These are phyloP conservation scores for Agrotis clavis DNA, from an alignment of 2,888 invertebrate genomes.

Conservation along the genomic window DNA sequence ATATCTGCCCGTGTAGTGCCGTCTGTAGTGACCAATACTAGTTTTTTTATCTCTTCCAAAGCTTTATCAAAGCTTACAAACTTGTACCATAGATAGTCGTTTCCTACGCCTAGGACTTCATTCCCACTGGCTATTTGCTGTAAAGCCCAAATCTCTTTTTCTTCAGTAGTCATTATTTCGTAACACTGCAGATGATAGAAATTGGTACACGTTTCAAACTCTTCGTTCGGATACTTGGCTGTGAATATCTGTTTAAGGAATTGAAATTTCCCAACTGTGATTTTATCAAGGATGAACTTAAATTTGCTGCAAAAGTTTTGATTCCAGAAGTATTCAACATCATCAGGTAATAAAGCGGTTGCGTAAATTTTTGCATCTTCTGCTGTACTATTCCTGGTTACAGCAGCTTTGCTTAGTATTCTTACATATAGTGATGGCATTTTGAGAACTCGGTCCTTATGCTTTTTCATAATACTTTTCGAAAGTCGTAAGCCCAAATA, in stretches of 20 bases:
- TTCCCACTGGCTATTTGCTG: slow-evolving; percentile 70
- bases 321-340: slow-evolving; percentile 70
- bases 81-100: slow-evolving; percentile 76
- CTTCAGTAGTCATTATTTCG: slow-evolving; percentile 71
- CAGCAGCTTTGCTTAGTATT: slow-evolving; percentile 65
- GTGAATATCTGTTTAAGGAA: slow-evolving; percentile 73
- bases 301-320: slow-evolving; percentile 65
- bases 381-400: slow-evolving; percentile 66
- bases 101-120: slow-evolving; percentile 71
- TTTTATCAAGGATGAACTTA: slow-evolving; percentile 70
- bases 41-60: slow-evolving; percentile 72
- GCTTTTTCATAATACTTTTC: slow-evolving; percentile 73
- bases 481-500: slow-evolving; percentile 71
- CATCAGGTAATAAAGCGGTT: slow-evolving; percentile 67
- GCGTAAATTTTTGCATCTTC: slow-evolving; percentile 74
- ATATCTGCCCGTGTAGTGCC: slow-evolving; percentile 68
- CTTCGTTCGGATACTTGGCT: slow-evolving; percentile 69
- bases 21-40: slow-evolving; percentile 68
- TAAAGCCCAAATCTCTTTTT: slow-evolving; percentile 78
- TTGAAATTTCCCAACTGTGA: slow-evolving; percentile 70
- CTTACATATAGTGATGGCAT: slow-evolving; percentile 71
- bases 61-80: slow-evolving; percentile 76
- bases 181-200: slow-evolving; percentile 71
- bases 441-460: slow-evolving; percentile 74
- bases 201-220: slow-evolving; percentile 71